A percentile compares a stretch with the other conserved stretches of the same genome.
Evolutionary conservation across 2,797 vertebrate genomes (phyloP).

Genomic region (Alcedo atthis): DNA sequence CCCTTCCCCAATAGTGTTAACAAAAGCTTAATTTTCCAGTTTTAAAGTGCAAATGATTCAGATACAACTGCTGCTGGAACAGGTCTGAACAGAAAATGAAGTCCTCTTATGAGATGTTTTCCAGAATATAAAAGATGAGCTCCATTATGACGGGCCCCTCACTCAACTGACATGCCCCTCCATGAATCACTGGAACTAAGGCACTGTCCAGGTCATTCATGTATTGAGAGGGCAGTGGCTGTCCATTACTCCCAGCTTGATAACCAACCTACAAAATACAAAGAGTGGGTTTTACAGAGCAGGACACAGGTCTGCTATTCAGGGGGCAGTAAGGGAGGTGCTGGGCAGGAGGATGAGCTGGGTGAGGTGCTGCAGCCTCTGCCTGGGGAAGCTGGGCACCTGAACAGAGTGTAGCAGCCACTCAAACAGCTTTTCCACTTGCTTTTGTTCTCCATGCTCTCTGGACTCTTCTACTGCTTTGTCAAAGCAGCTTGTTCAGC

Average conservation of each 20-base stretch:
- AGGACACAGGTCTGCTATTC: background rate
- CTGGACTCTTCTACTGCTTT: background rate
- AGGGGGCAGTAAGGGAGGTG: background rate
- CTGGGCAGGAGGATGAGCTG: background rate
- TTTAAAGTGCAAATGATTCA: slow-evolving; percentile 89
- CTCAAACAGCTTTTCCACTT: background rate
- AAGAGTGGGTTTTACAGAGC: background rate
- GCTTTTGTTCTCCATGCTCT: background rate
- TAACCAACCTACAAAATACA: slow-evolving; percentile 90
- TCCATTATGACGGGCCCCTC: slow-evolving; percentile 97
- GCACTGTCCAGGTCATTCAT: slow-evolving; percentile 97
- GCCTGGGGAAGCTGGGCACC: fast-evolving
- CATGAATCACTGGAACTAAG: slow-evolving; percentile 97
- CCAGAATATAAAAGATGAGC: slow-evolving; percentile 98
- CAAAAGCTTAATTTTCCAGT: slow-evolving; percentile 84
- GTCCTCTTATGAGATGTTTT: slow-evolving; percentile 92
- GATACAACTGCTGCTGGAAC: slow-evolving; percentile 80
- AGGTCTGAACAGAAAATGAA: slow-evolving; percentile 79
- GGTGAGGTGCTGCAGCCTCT: background rate
- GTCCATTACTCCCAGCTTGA: slow-evolving; percentile 95
- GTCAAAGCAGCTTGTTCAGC: background rate
- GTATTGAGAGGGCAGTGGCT: slow-evolving; percentile 92
- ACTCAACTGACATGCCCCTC: slow-evolving; percentile 93
- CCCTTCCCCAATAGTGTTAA: slow-evolving; percentile 79
- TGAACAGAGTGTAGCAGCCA: fast-evolving